A percentile compares a stretch with the other conserved stretches of the same genome.
phyloP scores from a whole-genome alignment of 2,797 vertebrate species.

The Pangasius sanitwongsei region DNA sequence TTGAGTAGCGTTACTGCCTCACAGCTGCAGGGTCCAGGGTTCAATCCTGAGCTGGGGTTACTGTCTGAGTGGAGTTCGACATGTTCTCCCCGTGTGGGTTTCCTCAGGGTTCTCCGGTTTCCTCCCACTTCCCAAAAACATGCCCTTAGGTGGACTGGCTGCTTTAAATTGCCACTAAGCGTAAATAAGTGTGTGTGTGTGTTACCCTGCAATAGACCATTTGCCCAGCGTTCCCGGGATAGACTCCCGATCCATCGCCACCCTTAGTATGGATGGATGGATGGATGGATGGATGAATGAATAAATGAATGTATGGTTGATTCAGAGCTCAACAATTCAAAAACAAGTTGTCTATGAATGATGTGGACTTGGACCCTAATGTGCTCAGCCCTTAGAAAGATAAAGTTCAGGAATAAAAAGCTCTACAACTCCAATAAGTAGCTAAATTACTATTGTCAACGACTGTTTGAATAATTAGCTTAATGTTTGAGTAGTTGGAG shows the following conservation, averaged over 20 bases:
- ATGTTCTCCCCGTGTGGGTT: no score
- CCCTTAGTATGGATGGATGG: background rate
- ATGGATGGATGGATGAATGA: background rate
- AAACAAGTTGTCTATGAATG: background rate
- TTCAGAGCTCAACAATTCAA: background rate
- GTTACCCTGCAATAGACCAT: background rate
- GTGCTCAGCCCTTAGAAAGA: background rate
- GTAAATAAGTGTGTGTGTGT: background rate
- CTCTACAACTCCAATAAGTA: background rate
- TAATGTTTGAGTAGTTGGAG: background rate
- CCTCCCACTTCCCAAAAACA: background rate
- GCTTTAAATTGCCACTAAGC: background rate
- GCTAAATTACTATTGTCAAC: background rate
- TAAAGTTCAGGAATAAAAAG: background rate
- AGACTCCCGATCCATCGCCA: background rate
- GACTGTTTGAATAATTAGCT: background rate
- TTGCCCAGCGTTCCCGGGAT: background rate
- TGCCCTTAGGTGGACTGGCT: background rate
- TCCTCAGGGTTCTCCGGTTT: background rate
- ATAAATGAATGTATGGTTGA: background rate
- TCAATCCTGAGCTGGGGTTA: no score
- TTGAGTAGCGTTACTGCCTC: no score
- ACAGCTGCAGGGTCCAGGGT: no score
- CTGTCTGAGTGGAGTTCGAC: no score
- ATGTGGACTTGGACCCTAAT: background rate